A percentile compares a stretch with the other conserved stretches of the same genome.
Evolutionary conservation across 2,797 vertebrate genomes (phyloP).

Genomic region (Aplochiton taeniatus): DNA sequence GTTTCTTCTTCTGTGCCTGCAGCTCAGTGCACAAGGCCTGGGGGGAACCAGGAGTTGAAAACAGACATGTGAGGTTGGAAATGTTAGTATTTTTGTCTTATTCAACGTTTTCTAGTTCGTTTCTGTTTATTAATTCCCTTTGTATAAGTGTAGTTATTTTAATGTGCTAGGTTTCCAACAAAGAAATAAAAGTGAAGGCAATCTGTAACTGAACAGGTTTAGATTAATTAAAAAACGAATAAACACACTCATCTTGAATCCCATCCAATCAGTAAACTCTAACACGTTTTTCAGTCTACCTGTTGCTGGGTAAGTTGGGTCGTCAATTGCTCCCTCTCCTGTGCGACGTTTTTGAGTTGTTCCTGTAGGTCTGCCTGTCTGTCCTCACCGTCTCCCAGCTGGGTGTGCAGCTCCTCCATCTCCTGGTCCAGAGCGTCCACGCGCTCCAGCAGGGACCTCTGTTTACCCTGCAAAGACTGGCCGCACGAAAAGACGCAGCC

Average conservation of each 20-base stretch:
- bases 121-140: too few species aligned
- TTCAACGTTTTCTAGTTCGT: too few species aligned
- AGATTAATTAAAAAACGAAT: too few species aligned
- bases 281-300: constrained; percentile 55
- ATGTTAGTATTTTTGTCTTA: not conserved
- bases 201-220: too few species aligned
- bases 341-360: constrained; percentile 64
- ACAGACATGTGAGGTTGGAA: not conserved
- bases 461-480: constrained; percentile 87
- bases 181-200: too few species aligned
- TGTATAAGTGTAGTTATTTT: too few species aligned
- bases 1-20: constrained; percentile 75
- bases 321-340: constrained; percentile 60
- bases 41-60: constrained; percentile 2
- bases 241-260: not conserved
- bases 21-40: constrained; percentile 74
- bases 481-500: not conserved
- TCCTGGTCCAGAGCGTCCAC: constrained; percentile 80
- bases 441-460: constrained; percentile 78
- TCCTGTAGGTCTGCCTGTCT: constrained; percentile 52
- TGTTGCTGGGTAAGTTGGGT: constrained; percentile 73
- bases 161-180: too few species aligned
- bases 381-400: constrained; percentile 72
- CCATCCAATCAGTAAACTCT: too few species aligned
- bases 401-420: constrained; percentile 75